These are phyloP conservation scores for Aphyosemion australe DNA, from an alignment of 2,113 vertebrate genomes.

Conservation along the genomic window DNA sequence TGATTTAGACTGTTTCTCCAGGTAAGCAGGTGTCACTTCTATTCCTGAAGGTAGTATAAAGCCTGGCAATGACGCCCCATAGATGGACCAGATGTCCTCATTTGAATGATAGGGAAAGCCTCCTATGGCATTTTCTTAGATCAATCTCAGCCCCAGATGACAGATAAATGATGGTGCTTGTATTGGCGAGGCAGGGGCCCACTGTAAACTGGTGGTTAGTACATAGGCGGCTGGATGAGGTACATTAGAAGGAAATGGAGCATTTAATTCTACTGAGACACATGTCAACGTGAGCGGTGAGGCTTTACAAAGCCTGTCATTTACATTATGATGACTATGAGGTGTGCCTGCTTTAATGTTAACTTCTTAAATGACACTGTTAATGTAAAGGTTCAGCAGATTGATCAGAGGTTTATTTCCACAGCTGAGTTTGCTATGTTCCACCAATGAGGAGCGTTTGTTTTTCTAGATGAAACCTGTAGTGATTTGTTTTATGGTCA, in stretches of 20 bases:
- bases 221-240: constrained; percentile 59
- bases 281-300: constrained; percentile 57
- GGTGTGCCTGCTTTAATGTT: constrained; percentile 63
- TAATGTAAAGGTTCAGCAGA: constrained; percentile 50
- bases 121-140: constrained; percentile 58
- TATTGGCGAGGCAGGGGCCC: constrained; percentile 46
- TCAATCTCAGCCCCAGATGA: constrained; percentile 69
- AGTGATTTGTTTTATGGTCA: no score
- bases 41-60: constrained; percentile 51
- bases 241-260: constrained; percentile 73
- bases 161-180: constrained; percentile 63
- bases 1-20: constrained; percentile 58
- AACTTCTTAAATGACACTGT: constrained; percentile 55
- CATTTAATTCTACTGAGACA: constrained; percentile 74
- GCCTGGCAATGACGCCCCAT: constrained; percentile 43
- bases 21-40: constrained; percentile 70
- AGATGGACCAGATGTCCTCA: constrained; percentile 66
- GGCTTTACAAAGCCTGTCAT: constrained; percentile 65
- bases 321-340: constrained; percentile 56
- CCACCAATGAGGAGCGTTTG: no score
- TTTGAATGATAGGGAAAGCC: constrained; percentile 61
- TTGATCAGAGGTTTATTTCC: constrained; percentile 21
- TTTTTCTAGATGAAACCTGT: no score
- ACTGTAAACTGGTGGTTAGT: constrained; percentile 60
- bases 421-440: not conserved